Evolutionary conservation across 2,113 vertebrate genomes (phyloP), one percentile per base, ranked within the genome.

Genomic region (Aleadryas rufinucha): DNA sequence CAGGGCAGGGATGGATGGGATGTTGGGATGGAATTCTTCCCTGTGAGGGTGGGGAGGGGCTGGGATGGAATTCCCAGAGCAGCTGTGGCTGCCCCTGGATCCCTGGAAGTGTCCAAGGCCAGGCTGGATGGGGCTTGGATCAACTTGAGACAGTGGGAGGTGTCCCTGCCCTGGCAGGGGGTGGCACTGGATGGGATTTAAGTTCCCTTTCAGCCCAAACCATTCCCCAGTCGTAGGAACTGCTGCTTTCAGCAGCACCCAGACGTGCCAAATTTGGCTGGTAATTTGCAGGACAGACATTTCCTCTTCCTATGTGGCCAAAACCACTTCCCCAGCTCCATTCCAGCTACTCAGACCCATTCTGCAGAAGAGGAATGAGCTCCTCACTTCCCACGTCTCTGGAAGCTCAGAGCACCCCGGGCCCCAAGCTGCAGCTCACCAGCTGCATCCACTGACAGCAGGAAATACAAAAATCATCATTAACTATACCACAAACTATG

Each of bases 1-100:
- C 1, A 68, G 44, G 5, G 50, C 2, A 54, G 33, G 8, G 9
- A 0, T 33, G 0, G 9, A 1, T 49, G 52, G 71, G 52, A 42
- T 7, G 1, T 6, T 26, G 44, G 61, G 60, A 26, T 17, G 24
- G 42, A 20, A 74, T 33, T 60, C 7, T 1, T 60, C 1, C 1
- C 14, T 57, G 28, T 1, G 28, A 66, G 17, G 10, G 16, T 45
- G 26, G 7, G 3, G 14, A 59, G 44, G 9, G 23, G 23, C 44
- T 71, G 66, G 45, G 26, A 4, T 37, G 22, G 47, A 17, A 56
- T 84, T 56, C 70, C 42, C 42, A 57, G 52, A 45, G 20, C 0
- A 21, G 70, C 82, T 35, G 70, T 3, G 69, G 52, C 70, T 57
- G 42, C 30, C 10, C 16, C 70, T 61, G 57, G 39, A 37, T 31